A percentile compares a stretch with the other conserved stretches of the same genome.
phyloP scores from a whole-genome alignment of 2,797 vertebrate species.

The Paramormyrops hopkinsi region DNA sequence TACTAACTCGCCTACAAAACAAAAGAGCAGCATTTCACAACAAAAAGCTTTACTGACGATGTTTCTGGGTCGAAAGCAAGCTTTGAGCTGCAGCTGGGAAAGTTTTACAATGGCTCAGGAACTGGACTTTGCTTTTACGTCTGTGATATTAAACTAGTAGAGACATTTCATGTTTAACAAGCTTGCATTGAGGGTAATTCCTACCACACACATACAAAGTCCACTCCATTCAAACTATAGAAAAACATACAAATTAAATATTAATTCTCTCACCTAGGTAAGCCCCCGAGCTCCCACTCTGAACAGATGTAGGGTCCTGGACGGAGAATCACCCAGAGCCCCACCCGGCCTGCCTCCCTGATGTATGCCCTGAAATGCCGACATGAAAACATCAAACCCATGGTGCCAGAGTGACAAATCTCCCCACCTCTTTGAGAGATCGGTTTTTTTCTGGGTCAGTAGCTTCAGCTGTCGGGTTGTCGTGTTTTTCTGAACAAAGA shows the following conservation, averaged over 20 bases:
- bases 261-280: conserved; percentile 72
- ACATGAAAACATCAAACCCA: background rate
- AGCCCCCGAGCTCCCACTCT: conserved; percentile 66
- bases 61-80: background rate
- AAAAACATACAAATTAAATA: background rate
- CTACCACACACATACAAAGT: background rate
- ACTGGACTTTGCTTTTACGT: background rate
- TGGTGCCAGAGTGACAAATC: background rate
- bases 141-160: background rate
- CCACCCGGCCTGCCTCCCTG: conserved; percentile 68
- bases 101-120: background rate
- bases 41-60: background rate
- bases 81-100: background rate
- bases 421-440: background rate
- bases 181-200: background rate
- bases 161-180: background rate
- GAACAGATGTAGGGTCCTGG: conserved; percentile 77
- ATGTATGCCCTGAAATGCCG: conserved; percentile 67
- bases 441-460: background rate
- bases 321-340: conserved; percentile 84
- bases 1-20: background rate
- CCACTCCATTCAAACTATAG: background rate
- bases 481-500: background rate
- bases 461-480: background rate
- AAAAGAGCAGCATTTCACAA: background rate